These are phyloP conservation scores for Cichladusa arquata DNA, from an alignment of 2,113 vertebrate species.

Conservation along the genomic window DNA sequence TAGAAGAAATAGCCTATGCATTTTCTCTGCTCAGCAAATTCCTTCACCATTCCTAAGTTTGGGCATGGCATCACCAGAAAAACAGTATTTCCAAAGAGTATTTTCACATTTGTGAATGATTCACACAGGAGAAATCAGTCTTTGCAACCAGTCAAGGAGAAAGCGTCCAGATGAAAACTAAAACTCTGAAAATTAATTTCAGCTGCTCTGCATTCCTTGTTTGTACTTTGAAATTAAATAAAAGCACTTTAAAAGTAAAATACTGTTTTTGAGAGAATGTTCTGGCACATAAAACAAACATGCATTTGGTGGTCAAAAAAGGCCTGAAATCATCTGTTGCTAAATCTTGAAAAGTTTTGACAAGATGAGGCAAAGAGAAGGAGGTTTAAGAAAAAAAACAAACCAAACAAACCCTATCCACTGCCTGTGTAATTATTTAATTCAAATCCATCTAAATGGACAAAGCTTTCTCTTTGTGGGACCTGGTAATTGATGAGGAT, in stretches of 20 bases:
- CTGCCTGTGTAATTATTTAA: neutral
- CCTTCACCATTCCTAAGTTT: neutral
- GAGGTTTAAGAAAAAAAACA: neutral
- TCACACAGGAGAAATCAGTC: neutral
- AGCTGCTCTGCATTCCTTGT: neutral
- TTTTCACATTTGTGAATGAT: neutral
- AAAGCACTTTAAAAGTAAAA: neutral
- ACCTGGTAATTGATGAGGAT: neutral
- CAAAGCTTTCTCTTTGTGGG: neutral
- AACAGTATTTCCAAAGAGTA: neutral
- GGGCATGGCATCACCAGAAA: neutral
- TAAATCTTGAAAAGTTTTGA: neutral
- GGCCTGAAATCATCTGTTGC: neutral
- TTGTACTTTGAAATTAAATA: neutral
- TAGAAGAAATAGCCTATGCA: neutral
- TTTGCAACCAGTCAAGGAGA: neutral
- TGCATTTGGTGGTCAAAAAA: neutral
- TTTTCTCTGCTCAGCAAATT: neutral
- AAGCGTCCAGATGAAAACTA: neutral
- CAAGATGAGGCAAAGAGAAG: neutral
- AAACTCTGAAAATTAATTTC: neutral
- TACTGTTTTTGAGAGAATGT: neutral
- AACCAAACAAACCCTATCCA: neutral
- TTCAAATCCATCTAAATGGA: neutral
- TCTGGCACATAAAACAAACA: neutral